phyloP scores from a whole-genome alignment of 2,113 vertebrate species.

The Euleptes europaea region DNA sequence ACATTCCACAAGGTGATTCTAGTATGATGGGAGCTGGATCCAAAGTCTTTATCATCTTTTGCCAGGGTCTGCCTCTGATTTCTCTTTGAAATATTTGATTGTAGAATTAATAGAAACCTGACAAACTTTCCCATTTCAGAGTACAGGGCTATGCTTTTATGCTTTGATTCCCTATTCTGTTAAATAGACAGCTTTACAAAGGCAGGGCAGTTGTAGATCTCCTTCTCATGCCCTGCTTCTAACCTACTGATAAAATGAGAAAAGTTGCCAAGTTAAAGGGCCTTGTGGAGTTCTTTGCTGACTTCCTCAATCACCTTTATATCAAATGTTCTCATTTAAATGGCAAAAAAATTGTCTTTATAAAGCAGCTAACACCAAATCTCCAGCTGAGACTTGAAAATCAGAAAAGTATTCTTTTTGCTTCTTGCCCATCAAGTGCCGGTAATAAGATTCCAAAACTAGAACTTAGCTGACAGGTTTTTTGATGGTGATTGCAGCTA shows the following conservation, averaged over 20 bases:
- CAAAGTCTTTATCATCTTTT: slow-evolving; percentile 39
- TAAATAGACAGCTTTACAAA: slow-evolving; percentile 34
- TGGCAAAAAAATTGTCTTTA: slow-evolving; percentile 33
- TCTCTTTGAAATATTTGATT: not conserved
- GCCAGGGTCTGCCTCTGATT: slow-evolving; percentile 7
- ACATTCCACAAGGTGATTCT: not conserved
- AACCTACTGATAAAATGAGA: slow-evolving; percentile 7
- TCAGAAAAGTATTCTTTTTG: slow-evolving; percentile 3
- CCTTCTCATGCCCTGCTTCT: not conserved
- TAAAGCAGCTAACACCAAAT: not conserved
- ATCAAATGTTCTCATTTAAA: not conserved
- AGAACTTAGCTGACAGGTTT: slow-evolving; percentile 12
- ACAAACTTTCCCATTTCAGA: slow-evolving; percentile 21
- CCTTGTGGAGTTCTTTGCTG: not conserved
- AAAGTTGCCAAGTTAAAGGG: slow-evolving; percentile 18
- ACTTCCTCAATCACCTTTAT: slow-evolving; percentile 5
- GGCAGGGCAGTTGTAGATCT: slow-evolving; percentile 6
- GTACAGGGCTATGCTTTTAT: not conserved
- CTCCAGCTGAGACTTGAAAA: not conserved
- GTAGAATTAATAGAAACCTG: not conserved
- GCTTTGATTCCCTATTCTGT: slow-evolving; percentile 30
- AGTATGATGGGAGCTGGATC: not conserved
- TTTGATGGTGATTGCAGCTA: slow-evolving; percentile 12
- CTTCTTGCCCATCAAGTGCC: slow-evolving; percentile 1
- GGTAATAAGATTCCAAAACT: not conserved